These are phyloP conservation scores for Lysandra bellargus DNA, from an alignment of 2,888 invertebrate species.

Conservation along the genomic window DNA sequence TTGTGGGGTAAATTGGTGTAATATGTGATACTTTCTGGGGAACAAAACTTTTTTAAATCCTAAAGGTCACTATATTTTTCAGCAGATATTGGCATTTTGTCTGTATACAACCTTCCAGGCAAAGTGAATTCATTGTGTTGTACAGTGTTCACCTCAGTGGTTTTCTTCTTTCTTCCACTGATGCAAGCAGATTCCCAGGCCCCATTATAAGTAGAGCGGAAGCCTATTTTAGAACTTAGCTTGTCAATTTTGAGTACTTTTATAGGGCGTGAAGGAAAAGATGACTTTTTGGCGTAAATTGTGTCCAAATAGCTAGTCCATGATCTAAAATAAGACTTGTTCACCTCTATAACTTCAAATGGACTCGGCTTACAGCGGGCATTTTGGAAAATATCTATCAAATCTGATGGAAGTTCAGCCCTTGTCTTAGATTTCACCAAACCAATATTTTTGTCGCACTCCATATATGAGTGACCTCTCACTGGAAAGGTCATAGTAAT, in stretches of 20 bases:
- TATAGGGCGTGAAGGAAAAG: conserved; percentile 35
- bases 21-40: conserved; percentile 34
- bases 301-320: conserved; percentile 35
- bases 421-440: no score
- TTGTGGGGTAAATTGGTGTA: conserved; percentile 34
- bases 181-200: conserved; percentile 37
- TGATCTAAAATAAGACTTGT: conserved; percentile 38
- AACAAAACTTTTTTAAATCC: conserved; percentile 36
- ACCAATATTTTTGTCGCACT: no score
- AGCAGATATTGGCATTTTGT: conserved; percentile 33
- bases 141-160: conserved; percentile 31
- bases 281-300: conserved; percentile 35
- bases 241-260: conserved; percentile 38
- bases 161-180: conserved; percentile 37
- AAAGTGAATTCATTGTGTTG: conserved; percentile 35
- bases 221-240: conserved; percentile 36
- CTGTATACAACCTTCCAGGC: conserved; percentile 36
- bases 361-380: conserved; percentile 33
- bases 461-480: no score
- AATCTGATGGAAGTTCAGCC: conserved; percentile 37
- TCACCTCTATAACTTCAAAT: conserved; percentile 34
- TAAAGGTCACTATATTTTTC: conserved; percentile 35
- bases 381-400: conserved; percentile 32
- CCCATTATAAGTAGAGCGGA: conserved; percentile 37
- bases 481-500: no score